Percentiles rank a stretch among this genome's conserved stretches.
Evolutionary conservation across 2,797 vertebrate genomes (phyloP).

Genomic region (Pseudochaenichthys georgianus): DNA sequence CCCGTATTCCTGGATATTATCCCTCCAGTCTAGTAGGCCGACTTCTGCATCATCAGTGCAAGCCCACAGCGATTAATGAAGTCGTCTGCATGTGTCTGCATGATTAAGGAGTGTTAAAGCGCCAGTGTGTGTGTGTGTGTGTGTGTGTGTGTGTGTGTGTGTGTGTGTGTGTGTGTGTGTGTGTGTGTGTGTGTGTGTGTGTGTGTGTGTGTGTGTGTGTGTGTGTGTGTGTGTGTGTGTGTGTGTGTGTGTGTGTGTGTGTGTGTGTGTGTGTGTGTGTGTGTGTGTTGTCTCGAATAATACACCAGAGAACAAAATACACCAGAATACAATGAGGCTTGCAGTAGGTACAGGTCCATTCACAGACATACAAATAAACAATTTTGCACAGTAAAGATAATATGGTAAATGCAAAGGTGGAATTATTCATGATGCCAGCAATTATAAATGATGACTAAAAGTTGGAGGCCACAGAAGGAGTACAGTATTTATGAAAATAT

Average conservation of each 20-base stretch:
- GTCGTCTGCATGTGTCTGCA: conserved; percentile 74
- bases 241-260: not conserved
- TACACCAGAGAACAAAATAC: conserved; percentile 66
- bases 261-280: too few relatives aligned
- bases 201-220: too few relatives aligned
- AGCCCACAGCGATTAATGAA: conserved; percentile 78
- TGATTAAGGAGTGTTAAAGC: conserved; percentile 72
- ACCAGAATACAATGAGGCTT: conserved; percentile 25
- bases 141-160: too few relatives aligned
- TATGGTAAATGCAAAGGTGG: conserved; percentile 18
- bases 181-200: conserved; percentile 16
- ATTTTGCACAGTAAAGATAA: conserved; percentile 13
- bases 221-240: too few relatives aligned
- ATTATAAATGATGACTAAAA: conserved; percentile 35
- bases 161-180: too few relatives aligned
- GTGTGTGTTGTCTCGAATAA: conserved; percentile 41
- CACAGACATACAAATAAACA: conserved; percentile 33
- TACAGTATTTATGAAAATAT: conserved; percentile 56
- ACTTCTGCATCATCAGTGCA: conserved; percentile 68
- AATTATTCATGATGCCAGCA: conserved; percentile 39
- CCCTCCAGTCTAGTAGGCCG: conserved; percentile 55
- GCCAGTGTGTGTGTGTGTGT: not conserved
- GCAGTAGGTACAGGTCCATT: conserved; percentile 26
- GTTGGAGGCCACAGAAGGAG: conserved; percentile 7
- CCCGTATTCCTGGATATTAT: conserved; percentile 54